A percentile compares a stretch with the other conserved stretches of the same genome.
Conservation (phyloP, 1,140 invertebrate genomes). For the Atta colombica region DNA sequence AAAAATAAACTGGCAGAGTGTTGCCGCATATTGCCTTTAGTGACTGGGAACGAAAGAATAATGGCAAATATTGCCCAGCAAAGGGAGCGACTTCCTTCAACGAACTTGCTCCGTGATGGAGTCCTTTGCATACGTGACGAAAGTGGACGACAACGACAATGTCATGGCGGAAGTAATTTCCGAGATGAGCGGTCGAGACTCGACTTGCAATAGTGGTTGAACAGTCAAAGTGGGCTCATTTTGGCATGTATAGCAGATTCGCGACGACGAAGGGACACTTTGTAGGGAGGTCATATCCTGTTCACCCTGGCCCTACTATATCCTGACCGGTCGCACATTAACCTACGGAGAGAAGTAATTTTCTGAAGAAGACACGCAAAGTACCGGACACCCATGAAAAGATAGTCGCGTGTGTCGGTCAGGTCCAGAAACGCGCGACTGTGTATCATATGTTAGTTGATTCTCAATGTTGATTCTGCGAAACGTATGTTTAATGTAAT, state of each 20-base stretch:
- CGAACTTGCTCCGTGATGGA: conserved; percentile 66
- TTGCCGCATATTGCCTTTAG: conserved; percentile 56
- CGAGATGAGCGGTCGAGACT: conserved; percentile 83
- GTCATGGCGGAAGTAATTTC: conserved; percentile 86
- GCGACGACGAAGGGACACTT: conserved; percentile 78
- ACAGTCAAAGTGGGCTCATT: conserved; percentile 86
- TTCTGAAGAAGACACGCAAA: conserved; percentile 75
- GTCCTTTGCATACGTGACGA: conserved; percentile 70
- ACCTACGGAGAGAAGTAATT: conserved; percentile 71
- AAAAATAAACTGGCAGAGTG: conserved; percentile 32
- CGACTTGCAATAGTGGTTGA: conserved; percentile 85
- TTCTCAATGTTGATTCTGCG: neutral
- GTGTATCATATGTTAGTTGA: neutral
- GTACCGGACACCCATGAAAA: conserved; percentile 65
- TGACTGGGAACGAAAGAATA: conserved; percentile 53
- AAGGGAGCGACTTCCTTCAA: conserved; percentile 69
- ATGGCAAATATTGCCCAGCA: conserved; percentile 58
- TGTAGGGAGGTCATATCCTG: conserved; percentile 85
- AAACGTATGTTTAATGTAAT: neutral
- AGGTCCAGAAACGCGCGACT: conserved; percentile 34
- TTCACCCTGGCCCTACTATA: conserved; percentile 73
- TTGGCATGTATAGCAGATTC: conserved; percentile 78
- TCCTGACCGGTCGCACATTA: conserved; percentile 73
- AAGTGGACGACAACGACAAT: conserved; percentile 70
- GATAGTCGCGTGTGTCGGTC: conserved; percentile 48